Evolutionary conservation across 1,140 invertebrate species (phyloP).

Genomic region (Pantala flavescens): DNA sequence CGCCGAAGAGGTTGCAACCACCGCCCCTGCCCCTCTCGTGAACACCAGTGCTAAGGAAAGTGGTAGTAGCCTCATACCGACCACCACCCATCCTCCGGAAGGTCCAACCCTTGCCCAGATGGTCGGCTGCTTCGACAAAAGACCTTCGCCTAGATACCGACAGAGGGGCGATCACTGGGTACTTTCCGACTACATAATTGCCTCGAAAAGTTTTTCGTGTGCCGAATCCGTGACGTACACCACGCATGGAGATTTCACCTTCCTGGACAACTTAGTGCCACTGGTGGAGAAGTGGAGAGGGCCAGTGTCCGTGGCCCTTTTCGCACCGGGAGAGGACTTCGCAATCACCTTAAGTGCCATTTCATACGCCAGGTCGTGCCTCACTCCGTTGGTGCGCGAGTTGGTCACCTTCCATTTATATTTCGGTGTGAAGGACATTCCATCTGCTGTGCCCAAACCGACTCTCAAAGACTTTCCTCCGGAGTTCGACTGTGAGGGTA

Average conservation of each 20-base stretch:
- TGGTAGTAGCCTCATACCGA: neutral
- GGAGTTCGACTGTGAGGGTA: conserved; percentile 50
- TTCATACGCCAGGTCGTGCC: conserved; percentile 53
- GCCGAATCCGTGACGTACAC: conserved; percentile 84
- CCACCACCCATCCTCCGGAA: neutral
- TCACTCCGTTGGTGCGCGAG: conserved; percentile 53
- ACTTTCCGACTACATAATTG: conserved; percentile 71
- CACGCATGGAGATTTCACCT: conserved; percentile 83
- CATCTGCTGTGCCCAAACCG: conserved; percentile 60
- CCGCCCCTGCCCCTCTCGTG: neutral
- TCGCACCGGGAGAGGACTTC: conserved; percentile 63
- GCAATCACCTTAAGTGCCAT: conserved; percentile 52
- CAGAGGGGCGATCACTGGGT: conserved; percentile 84
- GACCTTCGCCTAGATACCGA: conserved; percentile 47
- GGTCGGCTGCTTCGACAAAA: conserved; percentile 49
- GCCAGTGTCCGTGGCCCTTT: conserved; percentile 62
- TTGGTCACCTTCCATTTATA: conserved; percentile 77
- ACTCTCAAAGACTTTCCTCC: conserved; percentile 46
- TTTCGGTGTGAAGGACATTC: conserved; percentile 74
- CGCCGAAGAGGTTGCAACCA: neutral
- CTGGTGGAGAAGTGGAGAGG: conserved; percentile 61
- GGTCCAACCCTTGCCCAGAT: neutral
- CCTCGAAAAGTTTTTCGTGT: conserved; percentile 47
- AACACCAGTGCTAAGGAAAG: neutral
- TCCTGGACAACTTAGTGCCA: conserved; percentile 78